These are phyloP conservation scores for Sebastes schlegelii DNA, from an alignment of 2,113 vertebrate species.

Conservation along the genomic window DNA sequence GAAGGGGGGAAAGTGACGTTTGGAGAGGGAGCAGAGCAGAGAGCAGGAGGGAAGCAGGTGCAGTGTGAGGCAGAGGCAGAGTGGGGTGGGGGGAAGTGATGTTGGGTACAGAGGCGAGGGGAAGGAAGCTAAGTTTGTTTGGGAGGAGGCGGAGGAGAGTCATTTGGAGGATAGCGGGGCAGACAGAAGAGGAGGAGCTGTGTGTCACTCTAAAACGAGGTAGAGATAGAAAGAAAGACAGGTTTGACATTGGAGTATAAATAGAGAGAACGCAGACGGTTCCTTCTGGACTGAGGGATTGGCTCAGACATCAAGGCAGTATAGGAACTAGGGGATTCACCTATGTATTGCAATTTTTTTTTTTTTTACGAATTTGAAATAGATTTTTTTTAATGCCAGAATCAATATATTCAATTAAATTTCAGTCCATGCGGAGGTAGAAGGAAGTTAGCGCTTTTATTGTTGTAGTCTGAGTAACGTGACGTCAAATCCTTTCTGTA, in stretches of 20 bases:
- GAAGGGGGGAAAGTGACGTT: conserved; percentile 67
- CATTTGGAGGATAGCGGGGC: conserved; percentile 63
- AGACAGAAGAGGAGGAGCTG: conserved; percentile 55
- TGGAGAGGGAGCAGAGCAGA: conserved; percentile 63
- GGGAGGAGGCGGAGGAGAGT: conserved; percentile 51
- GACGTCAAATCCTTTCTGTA: too few species aligned
- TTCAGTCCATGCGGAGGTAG: too few species aligned
- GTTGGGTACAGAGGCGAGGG: conserved; percentile 54
- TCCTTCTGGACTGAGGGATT: conserved; percentile 19
- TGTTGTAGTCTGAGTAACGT: too few species aligned
- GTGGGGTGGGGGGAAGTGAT: conserved; percentile 60
- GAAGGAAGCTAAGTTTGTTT: conserved; percentile 66
- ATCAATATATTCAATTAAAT: too few species aligned
- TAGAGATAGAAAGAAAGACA: conserved; percentile 56
- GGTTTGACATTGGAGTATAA: conserved; percentile 68
- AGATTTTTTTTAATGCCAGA: too few species aligned
- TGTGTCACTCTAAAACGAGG: conserved; percentile 51
- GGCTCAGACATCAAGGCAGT: conserved; percentile 25
- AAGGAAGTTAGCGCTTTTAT: too few species aligned
- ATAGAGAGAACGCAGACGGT: conserved; percentile 44
- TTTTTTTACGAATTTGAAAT: too few species aligned
- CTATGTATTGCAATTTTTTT: too few species aligned
- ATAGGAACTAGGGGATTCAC: background rate
- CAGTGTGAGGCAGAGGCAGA: conserved; percentile 36
- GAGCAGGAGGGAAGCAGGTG: conserved; percentile 75